Evolutionary conservation across 2,797 vertebrate genomes (phyloP).

Genomic region (Malacoraja senta): DNA sequence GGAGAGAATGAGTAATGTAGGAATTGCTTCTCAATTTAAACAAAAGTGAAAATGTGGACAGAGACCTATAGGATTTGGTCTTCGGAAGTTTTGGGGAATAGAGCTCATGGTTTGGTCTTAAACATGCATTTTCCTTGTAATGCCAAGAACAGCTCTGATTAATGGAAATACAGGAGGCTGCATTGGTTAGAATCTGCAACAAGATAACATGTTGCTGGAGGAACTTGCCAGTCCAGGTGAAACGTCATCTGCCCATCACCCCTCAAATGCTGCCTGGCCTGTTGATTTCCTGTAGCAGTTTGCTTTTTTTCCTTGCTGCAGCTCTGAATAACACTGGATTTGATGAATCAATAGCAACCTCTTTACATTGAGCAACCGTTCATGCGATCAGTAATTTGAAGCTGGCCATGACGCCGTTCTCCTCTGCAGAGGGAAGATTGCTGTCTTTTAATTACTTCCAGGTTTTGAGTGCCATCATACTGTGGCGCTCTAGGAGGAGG

Average conservation of each 20-base stretch:
- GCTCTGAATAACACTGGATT: background rate
- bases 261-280: too few relatives aligned
- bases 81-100: background rate
- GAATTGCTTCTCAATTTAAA: background rate
- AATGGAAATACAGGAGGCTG: background rate
- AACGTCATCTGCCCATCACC: too few relatives aligned
- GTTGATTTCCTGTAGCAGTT: too few relatives aligned
- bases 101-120: background rate
- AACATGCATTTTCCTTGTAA: background rate
- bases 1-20: background rate
- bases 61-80: too few relatives aligned
- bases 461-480: too few relatives aligned
- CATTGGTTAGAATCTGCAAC: too few relatives aligned
- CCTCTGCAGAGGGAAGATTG: background rate
- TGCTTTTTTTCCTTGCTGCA: too few relatives aligned
- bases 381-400: constrained; percentile 6
- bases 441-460: too few relatives aligned
- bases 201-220: too few relatives aligned
- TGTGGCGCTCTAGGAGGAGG: background rate
- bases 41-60: background rate
- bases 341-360: background rate
- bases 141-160: background rate
- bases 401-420: background rate
- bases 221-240: too few relatives aligned
- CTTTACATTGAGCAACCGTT: background rate